These are phyloP conservation scores for Apamea monoglypha DNA, from an alignment of 2,888 invertebrate genomes.

Conservation along the genomic window DNA sequence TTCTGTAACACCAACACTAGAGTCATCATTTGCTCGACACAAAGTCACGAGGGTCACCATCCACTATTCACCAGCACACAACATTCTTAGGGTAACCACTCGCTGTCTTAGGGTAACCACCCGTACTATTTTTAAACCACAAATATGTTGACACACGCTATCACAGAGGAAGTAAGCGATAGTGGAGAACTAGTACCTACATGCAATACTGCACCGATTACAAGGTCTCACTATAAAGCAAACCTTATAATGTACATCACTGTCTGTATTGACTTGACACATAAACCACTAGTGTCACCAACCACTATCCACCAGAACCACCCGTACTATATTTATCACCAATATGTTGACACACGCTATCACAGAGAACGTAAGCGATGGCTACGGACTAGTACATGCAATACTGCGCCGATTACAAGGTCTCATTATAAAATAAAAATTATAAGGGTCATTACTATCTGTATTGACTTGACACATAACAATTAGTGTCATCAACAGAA, in stretches of 20 bases:
- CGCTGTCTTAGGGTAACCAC: constrained; percentile 12
- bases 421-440: too few species aligned
- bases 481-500: background rate
- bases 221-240: constrained; percentile 76
- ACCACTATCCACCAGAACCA: too few species aligned
- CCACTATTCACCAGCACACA: background rate
- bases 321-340: too few species aligned
- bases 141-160: constrained; percentile 72
- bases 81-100: background rate
- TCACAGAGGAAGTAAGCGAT: constrained; percentile 81
- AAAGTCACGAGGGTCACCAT: background rate
- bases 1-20: background rate
- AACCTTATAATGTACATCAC: too few species aligned
- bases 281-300: background rate
- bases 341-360: background rate
- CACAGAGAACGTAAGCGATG: background rate
- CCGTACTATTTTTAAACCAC: constrained; percentile 32
- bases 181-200: constrained; percentile 80
- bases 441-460: too few species aligned
- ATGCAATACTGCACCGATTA: constrained; percentile 85
- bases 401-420: too few species aligned
- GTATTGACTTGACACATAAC: background rate
- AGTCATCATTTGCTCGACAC: background rate
- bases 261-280: too few species aligned
- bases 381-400: background rate